phyloP scores from a whole-genome alignment of 2,797 vertebrate species.

The Platyrinchus mystaceus region DNA sequence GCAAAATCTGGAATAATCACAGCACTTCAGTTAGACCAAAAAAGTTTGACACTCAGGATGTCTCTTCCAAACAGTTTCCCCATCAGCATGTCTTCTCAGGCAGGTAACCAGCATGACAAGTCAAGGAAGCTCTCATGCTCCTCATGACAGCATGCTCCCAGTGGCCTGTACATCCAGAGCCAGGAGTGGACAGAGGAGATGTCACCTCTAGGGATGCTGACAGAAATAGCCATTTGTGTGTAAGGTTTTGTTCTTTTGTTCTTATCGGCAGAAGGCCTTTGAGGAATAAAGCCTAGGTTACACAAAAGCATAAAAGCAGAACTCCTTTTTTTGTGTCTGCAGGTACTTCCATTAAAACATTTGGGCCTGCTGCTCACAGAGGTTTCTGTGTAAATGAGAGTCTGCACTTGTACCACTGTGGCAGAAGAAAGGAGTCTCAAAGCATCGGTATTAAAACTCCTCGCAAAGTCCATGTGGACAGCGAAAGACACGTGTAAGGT shows the following conservation, averaged over 20 bases:
- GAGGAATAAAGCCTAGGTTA: slow-evolving; percentile 25
- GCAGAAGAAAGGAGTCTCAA: neutral
- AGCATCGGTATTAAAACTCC: neutral
- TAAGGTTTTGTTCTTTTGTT: slow-evolving; percentile 38
- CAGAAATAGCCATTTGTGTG: slow-evolving; percentile 17
- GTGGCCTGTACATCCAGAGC: neutral
- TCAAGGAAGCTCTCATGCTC: neutral
- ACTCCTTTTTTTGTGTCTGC: neutral
- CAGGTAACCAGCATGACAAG: neutral
- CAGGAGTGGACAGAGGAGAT: neutral
- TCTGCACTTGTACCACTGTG: accelerated
- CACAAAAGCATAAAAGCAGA: slow-evolving; percentile 33
- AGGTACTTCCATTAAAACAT: neutral
- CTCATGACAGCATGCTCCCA: accelerated
- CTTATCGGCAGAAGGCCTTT: neutral
- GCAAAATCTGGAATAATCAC: neutral
- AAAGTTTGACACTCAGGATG: neutral
- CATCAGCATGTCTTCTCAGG: neutral
- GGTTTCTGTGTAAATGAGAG: neutral
- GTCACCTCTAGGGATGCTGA: neutral
- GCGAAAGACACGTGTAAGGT: neutral
- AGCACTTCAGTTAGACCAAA: neutral
- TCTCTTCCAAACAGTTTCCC: neutral
- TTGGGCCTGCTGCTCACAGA: neutral
- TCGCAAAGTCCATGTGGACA: neutral